These are phyloP conservation scores for Psix sp. DNA, from an alignment of 1,140 invertebrate genomes.

Conservation along the genomic window DNA sequence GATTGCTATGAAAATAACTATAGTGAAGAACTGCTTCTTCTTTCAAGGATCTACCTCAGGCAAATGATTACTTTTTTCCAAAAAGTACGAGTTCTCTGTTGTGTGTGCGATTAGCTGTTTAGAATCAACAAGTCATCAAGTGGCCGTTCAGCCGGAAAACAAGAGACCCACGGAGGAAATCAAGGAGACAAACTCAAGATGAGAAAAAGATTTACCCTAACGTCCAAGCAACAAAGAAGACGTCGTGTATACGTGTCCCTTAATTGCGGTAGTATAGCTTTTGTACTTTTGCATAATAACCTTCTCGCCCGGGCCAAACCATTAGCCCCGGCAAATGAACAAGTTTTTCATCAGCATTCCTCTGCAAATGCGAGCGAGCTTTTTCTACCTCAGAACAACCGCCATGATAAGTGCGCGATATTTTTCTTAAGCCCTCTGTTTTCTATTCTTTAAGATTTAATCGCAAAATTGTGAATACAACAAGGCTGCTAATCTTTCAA, in stretches of 20 bases:
- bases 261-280: conserved; percentile 70
- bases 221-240: conserved; percentile 64
- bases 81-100: conserved; percentile 40
- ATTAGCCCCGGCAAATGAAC: conserved; percentile 68
- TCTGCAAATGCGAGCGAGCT: conserved; percentile 8
- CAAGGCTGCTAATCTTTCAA: too few relatives aligned
- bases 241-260: conserved; percentile 59
- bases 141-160: conserved; percentile 36
- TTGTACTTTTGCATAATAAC: conserved; percentile 72
- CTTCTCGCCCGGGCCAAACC: conserved; percentile 60
- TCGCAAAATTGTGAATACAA: too few relatives aligned
- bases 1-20: too few relatives aligned
- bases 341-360: conserved; percentile 46
- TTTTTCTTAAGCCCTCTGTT: conserved; percentile 27
- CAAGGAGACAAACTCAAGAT: conserved; percentile 33
- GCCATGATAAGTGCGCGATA: conserved; percentile 47
- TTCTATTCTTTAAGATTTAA: conserved; percentile 5
- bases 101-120: conserved; percentile 64
- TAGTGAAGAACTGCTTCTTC: too few relatives aligned
- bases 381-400: conserved; percentile 36
- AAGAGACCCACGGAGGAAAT: conserved; percentile 36
- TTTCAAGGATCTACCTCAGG: too few relatives aligned
- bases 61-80: conserved; percentile 54
- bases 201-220: conserved; percentile 26
- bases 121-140: conserved; percentile 66